Evolutionary conservation across 23 tunicate genomes (phyloP).

Genomic region (Halocynthia aurantium): DNA sequence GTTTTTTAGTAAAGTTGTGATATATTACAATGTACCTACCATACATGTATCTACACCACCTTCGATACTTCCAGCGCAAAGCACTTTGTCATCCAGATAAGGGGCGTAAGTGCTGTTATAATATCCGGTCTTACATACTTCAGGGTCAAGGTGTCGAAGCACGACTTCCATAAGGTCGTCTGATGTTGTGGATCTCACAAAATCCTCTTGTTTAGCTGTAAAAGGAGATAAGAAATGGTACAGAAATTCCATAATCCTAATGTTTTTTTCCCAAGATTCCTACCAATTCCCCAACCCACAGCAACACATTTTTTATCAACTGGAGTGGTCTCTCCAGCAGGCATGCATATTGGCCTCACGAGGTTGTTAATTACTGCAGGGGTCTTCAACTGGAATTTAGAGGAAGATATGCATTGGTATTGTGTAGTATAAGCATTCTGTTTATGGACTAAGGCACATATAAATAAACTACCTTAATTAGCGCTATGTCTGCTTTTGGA

Average conservation of each 20-base stretch:
- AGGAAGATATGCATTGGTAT: neutral
- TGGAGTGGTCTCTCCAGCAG: conserved; percentile 28
- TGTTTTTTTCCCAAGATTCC: neutral
- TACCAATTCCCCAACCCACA: conserved; percentile 51
- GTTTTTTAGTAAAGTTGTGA: neutral
- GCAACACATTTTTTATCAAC: conserved; percentile 35
- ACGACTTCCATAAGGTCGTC: conserved; percentile 36
- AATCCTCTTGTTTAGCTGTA: neutral
- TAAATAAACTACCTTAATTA: conserved; percentile 20
- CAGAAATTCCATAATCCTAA: neutral
- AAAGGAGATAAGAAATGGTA: neutral
- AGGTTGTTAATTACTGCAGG: neutral
- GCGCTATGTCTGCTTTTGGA: conserved; percentile 37
- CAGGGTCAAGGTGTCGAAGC: conserved; percentile 13
- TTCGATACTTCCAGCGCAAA: conserved; percentile 39
- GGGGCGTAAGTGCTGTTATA: neutral
- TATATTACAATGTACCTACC: conserved; percentile 18
- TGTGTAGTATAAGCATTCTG: neutral
- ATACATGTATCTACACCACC: conserved; percentile 45
- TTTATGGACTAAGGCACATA: neutral
- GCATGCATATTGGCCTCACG: conserved; percentile 26
- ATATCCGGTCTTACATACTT: conserved; percentile 28
- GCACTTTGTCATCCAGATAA: conserved; percentile 7
- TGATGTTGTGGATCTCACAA: neutral
- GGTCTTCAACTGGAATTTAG: neutral